Evolutionary conservation across 2,113 vertebrate genomes (phyloP).

Genomic region (Neopipo cinnamomea): DNA sequence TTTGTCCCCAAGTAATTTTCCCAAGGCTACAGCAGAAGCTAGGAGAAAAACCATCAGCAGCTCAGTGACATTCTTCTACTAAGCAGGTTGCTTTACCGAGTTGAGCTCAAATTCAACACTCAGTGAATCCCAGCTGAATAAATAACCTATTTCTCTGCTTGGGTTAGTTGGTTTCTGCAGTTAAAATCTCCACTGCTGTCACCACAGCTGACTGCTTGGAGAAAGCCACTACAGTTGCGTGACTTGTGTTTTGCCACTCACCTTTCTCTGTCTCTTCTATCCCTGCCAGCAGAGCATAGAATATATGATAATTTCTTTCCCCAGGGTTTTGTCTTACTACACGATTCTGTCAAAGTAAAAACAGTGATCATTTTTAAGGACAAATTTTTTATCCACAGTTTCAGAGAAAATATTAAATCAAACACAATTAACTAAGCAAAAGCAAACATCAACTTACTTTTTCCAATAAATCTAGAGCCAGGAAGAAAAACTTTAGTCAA

Average conservation of each 20-base stretch:
- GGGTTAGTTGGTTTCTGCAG: neutral
- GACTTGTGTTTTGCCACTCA: constrained; percentile 37
- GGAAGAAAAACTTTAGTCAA: constrained; percentile 74
- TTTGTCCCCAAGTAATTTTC: constrained; percentile 5
- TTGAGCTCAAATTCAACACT: constrained; percentile 5
- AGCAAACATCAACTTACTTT: constrained; percentile 76
- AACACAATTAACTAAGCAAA: neutral
- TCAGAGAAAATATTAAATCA: neutral
- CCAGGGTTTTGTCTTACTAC: constrained; percentile 96
- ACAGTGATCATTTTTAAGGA: neutral
- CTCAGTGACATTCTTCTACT: neutral
- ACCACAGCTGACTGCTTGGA: neutral
- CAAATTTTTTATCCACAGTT: neutral
- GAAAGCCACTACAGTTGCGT: neutral
- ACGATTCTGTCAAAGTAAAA: constrained; percentile 84
- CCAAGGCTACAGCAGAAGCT: neutral
- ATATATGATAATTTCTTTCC: constrained; percentile 98
- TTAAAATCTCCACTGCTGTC: neutral
- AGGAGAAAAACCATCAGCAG: neutral
- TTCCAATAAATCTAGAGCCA: constrained; percentile 86
- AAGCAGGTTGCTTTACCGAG: neutral
- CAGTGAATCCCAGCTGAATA: neutral
- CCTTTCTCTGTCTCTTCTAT: constrained; percentile 83
- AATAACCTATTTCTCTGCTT: neutral
- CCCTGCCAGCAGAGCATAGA: constrained; percentile 95